Evolutionary conservation across 2,888 invertebrate genomes (phyloP), one percentile per base, ranked within the genome.

Genomic region (Bugulina stolonifera): DNA sequence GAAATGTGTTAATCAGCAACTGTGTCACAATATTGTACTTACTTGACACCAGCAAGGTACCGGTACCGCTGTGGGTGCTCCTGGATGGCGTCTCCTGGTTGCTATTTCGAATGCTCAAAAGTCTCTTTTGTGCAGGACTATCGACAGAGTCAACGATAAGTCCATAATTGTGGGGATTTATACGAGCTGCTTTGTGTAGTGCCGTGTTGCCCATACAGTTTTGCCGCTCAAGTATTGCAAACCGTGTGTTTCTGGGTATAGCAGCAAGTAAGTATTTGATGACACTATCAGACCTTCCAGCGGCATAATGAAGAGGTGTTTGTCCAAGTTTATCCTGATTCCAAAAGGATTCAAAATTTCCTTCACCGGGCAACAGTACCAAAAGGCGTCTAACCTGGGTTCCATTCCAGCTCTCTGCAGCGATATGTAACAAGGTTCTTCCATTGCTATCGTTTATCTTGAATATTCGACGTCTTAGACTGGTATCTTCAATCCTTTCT

Each of bases 241-340:
- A 5, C 5, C 10, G 23, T 5, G 18, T 14, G 57, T 25, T 5
- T n/a, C 5, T 25, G 14, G 10, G n/a, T 3, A 57, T 25, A 57
- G 57, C 57, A 57, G 18, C 5, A 23, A 57, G 57, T 5, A 57
- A 23, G 14, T 14, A 22, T 57, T 23, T 5, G n/a, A 57, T n/a
- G 57, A 5, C 25, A n/a, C 5, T 14, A 25, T 25, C 23, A 57
- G 18, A 22, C 5, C n/a, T 57, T 14, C 57, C n/a, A 3, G 23
- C 57, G 14, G 57, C 57, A 57, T 57, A 57, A 25, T 57, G 57
- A 22, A 57, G 23, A n/a, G 57, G n/a, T n/a, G 57, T 57, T n/a
- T 57, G 57, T n/a, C 5, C 3, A 5, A 22, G 10, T 5, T 25
- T 25, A n/a, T 57, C 57, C 5, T 5, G n/a, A 3, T 5, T n/a